phyloP scores from a whole-genome alignment of 2,797 vertebrate species.

The Picus viridis region DNA sequence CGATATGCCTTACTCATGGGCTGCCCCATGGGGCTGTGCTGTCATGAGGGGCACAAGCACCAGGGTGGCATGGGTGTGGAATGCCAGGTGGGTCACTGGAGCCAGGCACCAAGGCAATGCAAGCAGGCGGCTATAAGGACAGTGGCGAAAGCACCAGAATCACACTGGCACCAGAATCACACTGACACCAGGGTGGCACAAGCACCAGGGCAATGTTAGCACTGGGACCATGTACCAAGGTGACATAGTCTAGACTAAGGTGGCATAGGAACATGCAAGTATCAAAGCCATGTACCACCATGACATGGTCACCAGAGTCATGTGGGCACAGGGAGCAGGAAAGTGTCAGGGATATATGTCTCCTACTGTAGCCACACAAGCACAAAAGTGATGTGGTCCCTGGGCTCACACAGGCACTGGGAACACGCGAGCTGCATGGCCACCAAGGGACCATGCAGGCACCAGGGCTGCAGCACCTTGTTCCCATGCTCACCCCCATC shows the following conservation, averaged over 20 bases:
- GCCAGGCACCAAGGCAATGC: accelerated
- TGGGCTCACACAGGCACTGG: neutral
- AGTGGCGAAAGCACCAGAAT: neutral
- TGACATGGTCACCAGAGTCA: neutral
- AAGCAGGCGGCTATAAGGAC: accelerated
- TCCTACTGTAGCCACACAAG: neutral
- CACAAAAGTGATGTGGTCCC: accelerated
- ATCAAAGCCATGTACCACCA: accelerated
- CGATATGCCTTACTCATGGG: accelerated
- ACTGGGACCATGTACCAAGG: accelerated
- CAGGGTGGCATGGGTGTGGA: accelerated
- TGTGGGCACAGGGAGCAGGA: neutral
- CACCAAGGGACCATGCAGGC: neutral
- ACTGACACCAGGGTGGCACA: neutral
- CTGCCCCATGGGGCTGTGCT: accelerated
- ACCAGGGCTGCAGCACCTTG: accelerated
- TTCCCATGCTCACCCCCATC: neutral
- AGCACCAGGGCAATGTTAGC: neutral
- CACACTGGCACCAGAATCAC: neutral
- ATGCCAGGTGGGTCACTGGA: too few species aligned
- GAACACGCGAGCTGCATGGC: accelerated
- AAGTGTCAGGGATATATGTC: neutral
- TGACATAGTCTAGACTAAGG: neutral
- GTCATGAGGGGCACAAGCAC: accelerated
- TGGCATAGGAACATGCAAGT: neutral